Evolutionary conservation across 2,888 invertebrate genomes (phyloP), one percentile per base, ranked within the genome.

Genomic region (Drosophila melanosoma): DNA sequence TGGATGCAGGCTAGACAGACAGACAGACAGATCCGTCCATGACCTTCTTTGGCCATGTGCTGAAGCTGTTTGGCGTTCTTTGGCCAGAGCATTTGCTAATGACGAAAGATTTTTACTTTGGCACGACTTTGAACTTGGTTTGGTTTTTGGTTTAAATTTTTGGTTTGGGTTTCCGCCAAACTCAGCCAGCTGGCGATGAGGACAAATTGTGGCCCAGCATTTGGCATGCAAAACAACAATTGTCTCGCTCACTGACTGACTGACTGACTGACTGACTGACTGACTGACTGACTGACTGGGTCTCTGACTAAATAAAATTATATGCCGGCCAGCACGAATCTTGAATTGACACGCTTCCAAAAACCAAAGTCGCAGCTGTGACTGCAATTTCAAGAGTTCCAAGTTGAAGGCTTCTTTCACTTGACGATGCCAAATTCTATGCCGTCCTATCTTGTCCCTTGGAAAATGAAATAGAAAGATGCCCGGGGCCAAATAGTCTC

Each of bases 71-170:
- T 45, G 38, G 54, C 40, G 65, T 76, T 76, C 64, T 64, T 67
- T 40, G 52, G 67, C 58, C 52, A 69, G 60, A 35, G 57, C 66
- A 59, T 70, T 70, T 70, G 82, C 78, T 80, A 80, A 78, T 81
- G 80, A 71, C 66, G 76, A 74, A 74, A 83, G 81, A 82, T 77
- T 82, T 45, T 82, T 64, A 71, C 75, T 79, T 77, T 76, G 79
- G 90, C 90, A 89, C 90, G 89, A 90, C 90, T 89, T 90, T 89
- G 90, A 89, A 90, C 90, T 89, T 90, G 82, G 69, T 75, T 83
- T 67, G 69, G 69, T 67, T 81, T 66, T 74, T 38, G 40, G 73
- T 73, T 73, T 58, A 29, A 29, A 67, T 62, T 73, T 70, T 69
- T 26, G 61, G 10, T 74, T 69, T 48, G 29, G 51, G 29, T 12